Evolutionary conservation across 2,113 vertebrate species (phyloP).

Genomic region (Nicator chloris): DNA sequence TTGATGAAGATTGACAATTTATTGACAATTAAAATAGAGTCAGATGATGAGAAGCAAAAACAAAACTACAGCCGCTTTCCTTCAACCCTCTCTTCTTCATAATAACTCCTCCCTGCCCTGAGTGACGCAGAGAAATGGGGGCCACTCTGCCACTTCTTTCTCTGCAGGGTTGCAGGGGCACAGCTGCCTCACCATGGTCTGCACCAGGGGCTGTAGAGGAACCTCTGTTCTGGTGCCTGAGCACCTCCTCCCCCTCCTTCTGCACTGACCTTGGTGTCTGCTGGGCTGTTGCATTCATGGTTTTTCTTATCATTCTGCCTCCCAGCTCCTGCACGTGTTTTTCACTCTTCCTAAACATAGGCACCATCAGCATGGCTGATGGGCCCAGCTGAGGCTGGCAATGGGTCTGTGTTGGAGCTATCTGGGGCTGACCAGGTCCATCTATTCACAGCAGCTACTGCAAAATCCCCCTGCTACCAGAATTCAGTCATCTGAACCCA

Average conservation of each 20-base stretch:
- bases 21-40: not conserved
- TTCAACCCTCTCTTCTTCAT: not conserved
- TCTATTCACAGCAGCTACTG: not conserved
- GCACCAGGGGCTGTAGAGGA: not conserved
- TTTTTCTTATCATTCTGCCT: not conserved
- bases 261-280: not conserved
- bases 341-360: not conserved
- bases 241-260: not conserved
- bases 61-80: not conserved
- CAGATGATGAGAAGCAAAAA: not conserved
- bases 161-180: not conserved
- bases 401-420: not conserved
- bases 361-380: rapidly evolving
- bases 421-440: not conserved
- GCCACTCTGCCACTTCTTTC: not conserved
- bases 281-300: not conserved
- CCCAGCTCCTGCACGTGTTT: not conserved
- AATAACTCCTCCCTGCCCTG: not conserved
- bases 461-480: not conserved
- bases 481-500: not conserved
- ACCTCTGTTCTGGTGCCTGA: not conserved
- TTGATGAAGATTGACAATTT: not conserved
- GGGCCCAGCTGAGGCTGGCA: rapidly evolving
- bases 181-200: not conserved
- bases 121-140: not conserved